Base-by-base conservation (phyloP, 2,113 vertebrate species). In the Cygnus buccinator region DNA sequence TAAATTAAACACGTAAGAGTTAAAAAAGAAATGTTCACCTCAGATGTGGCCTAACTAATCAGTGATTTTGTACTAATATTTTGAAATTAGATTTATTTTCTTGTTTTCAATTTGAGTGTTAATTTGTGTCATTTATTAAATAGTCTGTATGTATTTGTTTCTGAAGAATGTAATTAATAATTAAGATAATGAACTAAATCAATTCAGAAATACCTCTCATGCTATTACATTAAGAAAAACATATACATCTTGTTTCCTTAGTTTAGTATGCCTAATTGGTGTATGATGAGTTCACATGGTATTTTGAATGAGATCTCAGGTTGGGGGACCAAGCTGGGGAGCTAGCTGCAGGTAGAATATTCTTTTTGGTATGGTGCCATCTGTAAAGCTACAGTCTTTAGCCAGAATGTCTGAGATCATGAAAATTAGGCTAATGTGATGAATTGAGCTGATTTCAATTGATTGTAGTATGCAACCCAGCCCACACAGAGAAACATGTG, bases 101-200 rank as follows among this genome's bases (percentile, higher is more conserved):
- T 75, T 93, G 44, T 87, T 96, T 96, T 87, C 23, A n/a, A 63
- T 76, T 54, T 63, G 22, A 63, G 28, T 80, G 58, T 22, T 85
- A 76, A 81, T 95, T 92, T 89, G 37, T 80, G 54, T 58, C 41
- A 93, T 94, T 77, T 89, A 73, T 91, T 92, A 87, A 92, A 88
- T 54, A 87, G 61, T 22, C 54, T 91, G n/a, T 57, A 15, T 73
- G 33, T 57, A 13, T 76, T 61, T 88, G 22, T 92, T 97, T 85
- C 67, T 83, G 37, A 29, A 80, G 52, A 96, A 74, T 35, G 12
- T 87, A 82, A 86, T 92, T 93, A 92, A 89, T 95, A 84, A 95
- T 94, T 95, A 82, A 78, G 85, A 57, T 93, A 91, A 93, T 94
- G 89, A 94, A 78, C 26, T 31, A 43, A 94, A 95, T 84, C 67